phyloP scores from a whole-genome alignment of 2,797 vertebrate genomes.

The Thripadectes ignobilis region DNA sequence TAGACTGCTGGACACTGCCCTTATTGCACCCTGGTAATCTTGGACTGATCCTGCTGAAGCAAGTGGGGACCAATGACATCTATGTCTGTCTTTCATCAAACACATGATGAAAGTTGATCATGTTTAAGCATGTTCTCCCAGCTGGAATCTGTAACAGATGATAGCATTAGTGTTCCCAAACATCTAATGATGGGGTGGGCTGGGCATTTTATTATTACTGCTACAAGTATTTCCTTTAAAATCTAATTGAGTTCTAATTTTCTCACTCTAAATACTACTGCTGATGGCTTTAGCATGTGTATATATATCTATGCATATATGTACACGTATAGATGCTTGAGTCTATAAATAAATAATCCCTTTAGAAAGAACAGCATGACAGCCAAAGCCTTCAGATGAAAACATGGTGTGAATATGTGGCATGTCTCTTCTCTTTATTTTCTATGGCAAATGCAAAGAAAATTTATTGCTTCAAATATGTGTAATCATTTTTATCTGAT shows the following conservation, averaged over 20 bases:
- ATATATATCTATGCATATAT: neutral
- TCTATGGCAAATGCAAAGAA: conserved; percentile 53
- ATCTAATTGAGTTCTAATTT: conserved; percentile 4
- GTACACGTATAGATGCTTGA: neutral
- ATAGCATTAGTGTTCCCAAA: conserved; percentile 23
- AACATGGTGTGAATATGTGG: conserved; percentile 47
- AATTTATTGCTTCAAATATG: conserved; percentile 59
- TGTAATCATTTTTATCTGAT: conserved; percentile 69
- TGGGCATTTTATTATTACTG: neutral
- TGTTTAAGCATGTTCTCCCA: conserved; percentile 38
- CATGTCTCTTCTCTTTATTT: conserved; percentile 34
- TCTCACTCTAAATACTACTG: neutral
- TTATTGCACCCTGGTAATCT: neutral
- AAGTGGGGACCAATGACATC: neutral
- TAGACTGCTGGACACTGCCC: conserved; percentile 23
- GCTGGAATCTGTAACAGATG: conserved; percentile 1
- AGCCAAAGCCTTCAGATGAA: conserved; percentile 43
- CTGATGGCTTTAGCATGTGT: neutral
- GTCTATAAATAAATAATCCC: conserved; percentile 13
- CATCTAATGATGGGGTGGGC: neutral
- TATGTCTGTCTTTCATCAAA: neutral
- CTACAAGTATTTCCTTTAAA: neutral
- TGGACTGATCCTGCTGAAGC: neutral
- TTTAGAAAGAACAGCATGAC: conserved; percentile 7
- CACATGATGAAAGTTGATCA: neutral